phyloP scores from a whole-genome alignment of 2,113 vertebrate species.

The Cavia porcellus region DNA sequence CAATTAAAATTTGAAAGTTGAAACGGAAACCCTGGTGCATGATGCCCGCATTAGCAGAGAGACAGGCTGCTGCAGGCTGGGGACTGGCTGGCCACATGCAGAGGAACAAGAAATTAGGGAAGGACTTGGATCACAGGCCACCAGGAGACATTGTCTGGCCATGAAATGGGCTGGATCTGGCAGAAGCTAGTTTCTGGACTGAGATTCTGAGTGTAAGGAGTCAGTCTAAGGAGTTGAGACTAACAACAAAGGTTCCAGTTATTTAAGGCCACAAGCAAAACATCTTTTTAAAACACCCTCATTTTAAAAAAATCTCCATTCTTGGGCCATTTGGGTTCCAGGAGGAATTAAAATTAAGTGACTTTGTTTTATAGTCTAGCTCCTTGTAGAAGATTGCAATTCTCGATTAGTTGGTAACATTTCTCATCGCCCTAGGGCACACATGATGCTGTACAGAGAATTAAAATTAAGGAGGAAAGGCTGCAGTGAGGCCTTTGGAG shows the following conservation, averaged over 20 bases:
- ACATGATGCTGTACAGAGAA: background rate
- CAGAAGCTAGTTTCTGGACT: background rate
- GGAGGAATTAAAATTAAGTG: background rate
- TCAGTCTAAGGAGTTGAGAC: too few species aligned
- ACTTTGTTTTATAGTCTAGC: background rate
- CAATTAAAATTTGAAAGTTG: background rate
- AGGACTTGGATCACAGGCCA: background rate
- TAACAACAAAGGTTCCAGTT: background rate
- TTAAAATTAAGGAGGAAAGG: slow-evolving; percentile 52
- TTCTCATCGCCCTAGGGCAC: background rate
- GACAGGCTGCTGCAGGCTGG: background rate
- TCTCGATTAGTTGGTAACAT: slow-evolving; percentile 7
- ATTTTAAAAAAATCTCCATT: background rate
- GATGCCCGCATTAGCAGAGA: background rate
- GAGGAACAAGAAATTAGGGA: background rate
- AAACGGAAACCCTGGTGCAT: background rate
- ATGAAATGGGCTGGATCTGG: background rate
- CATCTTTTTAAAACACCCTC: background rate
- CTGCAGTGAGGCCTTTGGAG: background rate
- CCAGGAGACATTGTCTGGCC: background rate
- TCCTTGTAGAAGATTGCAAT: background rate
- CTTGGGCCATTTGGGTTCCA: background rate
- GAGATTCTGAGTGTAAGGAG: background rate
- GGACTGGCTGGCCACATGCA: background rate
- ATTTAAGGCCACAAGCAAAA: background rate